phyloP scores from a whole-genome alignment of 37 sponge, comb jelly and placozoan species.

The Halisarca cf. caerulea region DNA sequence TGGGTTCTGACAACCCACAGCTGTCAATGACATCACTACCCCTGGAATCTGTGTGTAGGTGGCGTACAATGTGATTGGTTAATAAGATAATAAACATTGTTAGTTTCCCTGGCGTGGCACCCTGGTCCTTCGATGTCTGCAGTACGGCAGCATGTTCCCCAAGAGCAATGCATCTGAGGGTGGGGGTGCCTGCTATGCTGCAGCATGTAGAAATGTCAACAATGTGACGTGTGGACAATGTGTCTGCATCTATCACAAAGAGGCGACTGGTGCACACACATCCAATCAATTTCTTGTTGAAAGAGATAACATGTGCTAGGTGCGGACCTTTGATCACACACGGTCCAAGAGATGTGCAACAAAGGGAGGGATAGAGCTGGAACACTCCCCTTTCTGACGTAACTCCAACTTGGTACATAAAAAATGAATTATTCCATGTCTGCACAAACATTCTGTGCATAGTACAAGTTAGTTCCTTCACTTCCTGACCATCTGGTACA shows the following conservation, averaged over 20 bases:
- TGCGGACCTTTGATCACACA: background rate
- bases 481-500: too few species aligned
- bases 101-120: background rate
- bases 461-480: too few species aligned
- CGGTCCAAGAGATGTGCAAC: background rate
- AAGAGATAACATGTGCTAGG: background rate
- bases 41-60: too few species aligned
- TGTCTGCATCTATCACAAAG: background rate
- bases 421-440: background rate
- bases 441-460: background rate
- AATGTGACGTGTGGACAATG: background rate
- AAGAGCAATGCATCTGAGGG: background rate
- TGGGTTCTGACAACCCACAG: too few species aligned
- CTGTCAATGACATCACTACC: too few species aligned
- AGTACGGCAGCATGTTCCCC: background rate
- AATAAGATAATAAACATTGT: background rate
- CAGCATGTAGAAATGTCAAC: constrained; percentile 5
- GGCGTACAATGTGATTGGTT: background rate
- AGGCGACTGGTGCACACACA: background rate
- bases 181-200: background rate
- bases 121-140: too few species aligned
- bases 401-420: background rate
- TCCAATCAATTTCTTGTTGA: background rate
- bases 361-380: background rate
- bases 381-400: background rate